These are phyloP conservation scores for Petaurus breviceps DNA, from an alignment of 2,113 vertebrate species.

Conservation along the genomic window DNA sequence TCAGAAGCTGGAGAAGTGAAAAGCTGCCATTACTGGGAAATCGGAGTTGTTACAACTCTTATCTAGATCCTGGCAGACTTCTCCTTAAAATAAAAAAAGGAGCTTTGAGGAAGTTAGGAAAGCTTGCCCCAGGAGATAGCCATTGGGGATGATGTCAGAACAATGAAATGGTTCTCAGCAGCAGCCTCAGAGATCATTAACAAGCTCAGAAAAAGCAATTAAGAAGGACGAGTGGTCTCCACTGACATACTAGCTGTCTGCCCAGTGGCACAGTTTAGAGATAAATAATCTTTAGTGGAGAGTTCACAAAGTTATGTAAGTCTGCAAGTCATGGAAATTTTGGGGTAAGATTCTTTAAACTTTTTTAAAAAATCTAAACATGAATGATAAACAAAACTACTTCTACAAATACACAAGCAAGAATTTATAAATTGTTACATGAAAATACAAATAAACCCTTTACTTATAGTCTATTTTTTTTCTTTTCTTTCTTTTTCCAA, in stretches of 20 bases:
- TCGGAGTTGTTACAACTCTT: constrained; percentile 34
- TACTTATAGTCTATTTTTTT: background rate
- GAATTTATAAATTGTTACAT: background rate
- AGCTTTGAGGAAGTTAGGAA: constrained; percentile 62
- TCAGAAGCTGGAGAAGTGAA: constrained; percentile 51
- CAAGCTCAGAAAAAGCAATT: constrained; percentile 44
- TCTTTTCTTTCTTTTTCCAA: too few species aligned
- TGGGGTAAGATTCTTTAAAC: background rate
- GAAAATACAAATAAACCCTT: background rate
- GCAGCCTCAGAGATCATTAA: background rate
- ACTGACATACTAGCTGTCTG: constrained; percentile 11
- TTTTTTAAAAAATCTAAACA: background rate
- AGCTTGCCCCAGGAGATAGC: constrained; percentile 58
- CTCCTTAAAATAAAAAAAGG: constrained; percentile 5
- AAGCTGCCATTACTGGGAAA: background rate
- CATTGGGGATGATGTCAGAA: constrained; percentile 27
- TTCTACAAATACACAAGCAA: background rate
- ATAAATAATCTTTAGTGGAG: background rate
- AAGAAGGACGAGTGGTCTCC: constrained; percentile 19
- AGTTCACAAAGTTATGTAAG: background rate
- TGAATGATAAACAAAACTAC: background rate
- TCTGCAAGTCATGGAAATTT: background rate
- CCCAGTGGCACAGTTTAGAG: constrained; percentile 5
- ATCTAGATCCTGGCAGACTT: constrained; percentile 55
- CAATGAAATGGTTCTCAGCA: constrained; percentile 43